Percentiles rank a stretch among this genome's conserved stretches.
Conservation (phyloP, 2,113 vertebrate species). For the Oryzias melastigma region DNA sequence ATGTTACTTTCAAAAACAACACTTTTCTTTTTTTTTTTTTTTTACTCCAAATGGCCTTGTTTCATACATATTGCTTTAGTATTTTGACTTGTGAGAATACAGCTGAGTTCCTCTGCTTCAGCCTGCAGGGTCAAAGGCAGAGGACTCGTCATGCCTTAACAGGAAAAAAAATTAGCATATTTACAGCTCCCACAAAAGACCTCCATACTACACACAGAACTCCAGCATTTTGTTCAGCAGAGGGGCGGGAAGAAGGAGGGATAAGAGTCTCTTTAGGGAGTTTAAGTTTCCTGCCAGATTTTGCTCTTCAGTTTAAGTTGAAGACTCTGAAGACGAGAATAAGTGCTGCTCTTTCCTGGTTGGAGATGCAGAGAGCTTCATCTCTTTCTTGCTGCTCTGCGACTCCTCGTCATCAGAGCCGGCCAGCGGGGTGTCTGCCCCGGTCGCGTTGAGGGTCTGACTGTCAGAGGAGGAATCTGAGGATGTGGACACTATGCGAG, state of each 20-base stretch:
- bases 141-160: conserved; percentile 11
- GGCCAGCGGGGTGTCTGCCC: conserved; percentile 80
- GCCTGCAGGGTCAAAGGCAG: neutral
- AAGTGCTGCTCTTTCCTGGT: conserved; percentile 18
- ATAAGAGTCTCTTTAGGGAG: conserved; percentile 15
- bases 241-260: neutral
- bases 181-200: conserved; percentile 7
- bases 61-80: neutral
- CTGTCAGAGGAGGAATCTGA: conserved; percentile 85
- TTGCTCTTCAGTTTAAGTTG: neutral
- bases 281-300: conserved; percentile 15
- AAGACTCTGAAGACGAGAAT: conserved; percentile 17
- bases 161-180: neutral
- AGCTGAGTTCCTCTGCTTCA: conserved; percentile 11
- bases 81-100: conserved; percentile 6
- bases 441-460: conserved; percentile 79
- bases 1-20: conserved; percentile 9
- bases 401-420: conserved; percentile 81
- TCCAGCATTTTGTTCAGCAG: conserved; percentile 7
- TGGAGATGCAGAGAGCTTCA: conserved; percentile 1
- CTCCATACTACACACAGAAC: conserved; percentile 7
- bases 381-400: conserved; percentile 38
- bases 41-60: neutral
- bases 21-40: neutral
- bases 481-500: conserved; percentile 86